Conservation (phyloP, 2,797 vertebrate species). For the Octomys mimax region DNA sequence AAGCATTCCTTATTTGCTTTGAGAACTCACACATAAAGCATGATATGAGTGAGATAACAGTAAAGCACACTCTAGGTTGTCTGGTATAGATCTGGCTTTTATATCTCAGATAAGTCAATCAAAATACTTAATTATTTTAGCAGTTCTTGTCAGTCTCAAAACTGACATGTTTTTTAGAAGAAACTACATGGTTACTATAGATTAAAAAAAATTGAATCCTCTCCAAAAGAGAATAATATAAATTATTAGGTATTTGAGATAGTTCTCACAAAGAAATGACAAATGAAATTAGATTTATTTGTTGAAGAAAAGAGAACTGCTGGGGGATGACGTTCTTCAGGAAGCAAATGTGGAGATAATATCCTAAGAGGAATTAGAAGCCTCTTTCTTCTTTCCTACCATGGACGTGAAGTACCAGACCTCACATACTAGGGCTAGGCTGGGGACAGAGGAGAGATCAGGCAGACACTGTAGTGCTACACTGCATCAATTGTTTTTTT, state of each 20-base stretch:
- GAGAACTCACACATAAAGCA: not conserved
- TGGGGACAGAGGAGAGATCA: not conserved
- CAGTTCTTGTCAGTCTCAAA: conserved; percentile 13
- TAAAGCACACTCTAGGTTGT: not conserved
- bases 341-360: not conserved
- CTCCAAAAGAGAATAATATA: not conserved
- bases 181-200: not conserved
- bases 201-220: conserved; percentile 39
- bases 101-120: not conserved
- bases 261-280: conserved; percentile 30
- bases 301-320: conserved; percentile 21
- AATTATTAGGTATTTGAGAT: conserved; percentile 25
- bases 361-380: not conserved
- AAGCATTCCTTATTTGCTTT: conserved; percentile 25
- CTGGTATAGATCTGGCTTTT: not conserved
- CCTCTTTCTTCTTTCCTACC: conserved; percentile 1
- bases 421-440: not conserved
- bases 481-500: not conserved
- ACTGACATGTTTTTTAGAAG: not conserved
- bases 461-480: not conserved
- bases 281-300: conserved; percentile 7
- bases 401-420: not conserved
- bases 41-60: not conserved
- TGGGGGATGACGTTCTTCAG: not conserved
- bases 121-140: not conserved